phyloP scores from a whole-genome alignment of 1,140 invertebrate genomes.

The Aphis craccivora region DNA sequence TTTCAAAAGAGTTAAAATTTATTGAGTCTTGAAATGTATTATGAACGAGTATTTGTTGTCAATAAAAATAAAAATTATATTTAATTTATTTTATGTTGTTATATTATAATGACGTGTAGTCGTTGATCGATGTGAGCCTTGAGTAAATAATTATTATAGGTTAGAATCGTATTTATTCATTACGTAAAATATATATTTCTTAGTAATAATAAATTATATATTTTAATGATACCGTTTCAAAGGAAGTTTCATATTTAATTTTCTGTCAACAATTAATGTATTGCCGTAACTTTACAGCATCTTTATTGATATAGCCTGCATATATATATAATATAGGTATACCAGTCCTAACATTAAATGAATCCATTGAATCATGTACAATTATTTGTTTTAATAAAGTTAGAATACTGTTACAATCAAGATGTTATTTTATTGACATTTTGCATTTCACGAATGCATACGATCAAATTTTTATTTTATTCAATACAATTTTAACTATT shows the following conservation, averaged over 20 bases:
- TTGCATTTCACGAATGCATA: not conserved
- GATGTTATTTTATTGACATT: not conserved
- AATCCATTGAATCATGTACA: not conserved
- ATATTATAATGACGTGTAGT: too few species aligned
- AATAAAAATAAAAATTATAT: not conserved
- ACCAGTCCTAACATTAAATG: not conserved
- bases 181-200: too few species aligned
- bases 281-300: not conserved
- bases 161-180: not conserved
- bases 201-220: too few species aligned
- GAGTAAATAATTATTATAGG: not conserved
- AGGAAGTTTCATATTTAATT: not conserved
- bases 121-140: too few species aligned
- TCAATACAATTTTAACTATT: too few species aligned
- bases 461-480: too few species aligned
- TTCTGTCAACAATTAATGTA: not conserved
- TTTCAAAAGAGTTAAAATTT: not conserved
- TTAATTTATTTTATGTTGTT: not conserved
- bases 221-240: not conserved
- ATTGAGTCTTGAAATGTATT: too few species aligned
- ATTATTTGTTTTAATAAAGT: not conserved
- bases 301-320: too few species aligned
- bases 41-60: not conserved
- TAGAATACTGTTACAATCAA: not conserved
- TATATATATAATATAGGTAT: not conserved